Conservation (phyloP, 2,797 vertebrate genomes). For the Morus bassanus region DNA sequence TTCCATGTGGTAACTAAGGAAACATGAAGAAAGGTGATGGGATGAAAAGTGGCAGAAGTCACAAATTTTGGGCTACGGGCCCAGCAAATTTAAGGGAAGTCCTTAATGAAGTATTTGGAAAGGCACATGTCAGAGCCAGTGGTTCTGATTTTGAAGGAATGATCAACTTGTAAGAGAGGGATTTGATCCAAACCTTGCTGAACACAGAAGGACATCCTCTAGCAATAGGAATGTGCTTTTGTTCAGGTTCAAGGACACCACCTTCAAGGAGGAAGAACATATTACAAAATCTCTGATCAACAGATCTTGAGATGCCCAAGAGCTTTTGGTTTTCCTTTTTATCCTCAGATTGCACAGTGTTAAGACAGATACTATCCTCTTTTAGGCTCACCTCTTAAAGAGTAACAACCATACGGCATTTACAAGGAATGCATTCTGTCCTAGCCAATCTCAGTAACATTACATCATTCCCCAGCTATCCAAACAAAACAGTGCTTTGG, state of each 20-base stretch:
- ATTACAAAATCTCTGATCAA: neutral
- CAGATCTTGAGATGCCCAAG: neutral
- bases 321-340: neutral
- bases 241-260: neutral
- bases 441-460: neutral
- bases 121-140: neutral
- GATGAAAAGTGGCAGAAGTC: neutral
- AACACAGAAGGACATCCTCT: neutral
- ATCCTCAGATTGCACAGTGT: neutral
- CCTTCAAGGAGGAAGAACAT: neutral
- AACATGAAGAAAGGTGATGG: neutral
- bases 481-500: neutral
- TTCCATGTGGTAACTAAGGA: neutral
- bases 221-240: neutral
- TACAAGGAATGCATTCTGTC: neutral
- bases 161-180: neutral
- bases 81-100: neutral
- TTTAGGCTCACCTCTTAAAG: neutral
- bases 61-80: neutral
- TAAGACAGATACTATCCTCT: neutral
- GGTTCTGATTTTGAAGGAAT: neutral
- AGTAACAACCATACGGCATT: neutral
- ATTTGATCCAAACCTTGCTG: neutral
- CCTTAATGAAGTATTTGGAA: neutral
- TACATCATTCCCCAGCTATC: neutral